A percentile compares a stretch with the other conserved stretches of the same genome.
These are phyloP conservation scores for Galaxias olidus DNA, from an alignment of 2,797 vertebrate genomes.

Conservation along the genomic window DNA sequence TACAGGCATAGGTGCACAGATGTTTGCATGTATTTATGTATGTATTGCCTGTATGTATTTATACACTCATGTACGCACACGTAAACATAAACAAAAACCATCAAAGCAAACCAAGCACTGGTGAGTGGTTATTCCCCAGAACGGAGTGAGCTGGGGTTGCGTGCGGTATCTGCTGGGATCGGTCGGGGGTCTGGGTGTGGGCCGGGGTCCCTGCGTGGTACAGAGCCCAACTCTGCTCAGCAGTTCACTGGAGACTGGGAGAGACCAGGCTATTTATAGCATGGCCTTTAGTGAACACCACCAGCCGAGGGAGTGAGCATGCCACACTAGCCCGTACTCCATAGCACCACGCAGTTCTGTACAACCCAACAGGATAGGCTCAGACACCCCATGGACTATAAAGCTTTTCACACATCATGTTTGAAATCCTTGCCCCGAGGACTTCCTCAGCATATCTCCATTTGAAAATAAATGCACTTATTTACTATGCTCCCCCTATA, in stretches of 20 bases:
- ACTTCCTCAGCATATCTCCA: no score
- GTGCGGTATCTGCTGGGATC: conserved; percentile 43
- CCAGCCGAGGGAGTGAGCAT: conserved; percentile 14
- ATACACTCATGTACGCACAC: conserved; percentile 2
- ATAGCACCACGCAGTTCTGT: background rate
- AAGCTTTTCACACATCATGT: no score
- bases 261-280: conserved; percentile 53
- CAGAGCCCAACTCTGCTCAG: conserved; percentile 25
- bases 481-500: no score
- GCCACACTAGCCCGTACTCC: conserved; percentile 5
- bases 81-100: no score
- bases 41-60: background rate
- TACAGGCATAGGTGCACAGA: no score
- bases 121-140: no score
- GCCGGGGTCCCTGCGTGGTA: conserved; percentile 31
- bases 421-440: no score
- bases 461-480: no score
- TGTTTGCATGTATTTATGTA: no score
- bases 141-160: conserved; percentile 23
- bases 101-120: no score
- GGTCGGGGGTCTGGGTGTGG: conserved; percentile 29
- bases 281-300: conserved; percentile 51
- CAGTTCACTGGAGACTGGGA: conserved; percentile 22
- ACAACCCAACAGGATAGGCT: background rate
- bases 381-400: background rate